Evolutionary conservation across 92 coral and sea anemone genomes (phyloP), one percentile per base, ranked within the genome.

Genomic region (Umimayanthus kanabou): DNA sequence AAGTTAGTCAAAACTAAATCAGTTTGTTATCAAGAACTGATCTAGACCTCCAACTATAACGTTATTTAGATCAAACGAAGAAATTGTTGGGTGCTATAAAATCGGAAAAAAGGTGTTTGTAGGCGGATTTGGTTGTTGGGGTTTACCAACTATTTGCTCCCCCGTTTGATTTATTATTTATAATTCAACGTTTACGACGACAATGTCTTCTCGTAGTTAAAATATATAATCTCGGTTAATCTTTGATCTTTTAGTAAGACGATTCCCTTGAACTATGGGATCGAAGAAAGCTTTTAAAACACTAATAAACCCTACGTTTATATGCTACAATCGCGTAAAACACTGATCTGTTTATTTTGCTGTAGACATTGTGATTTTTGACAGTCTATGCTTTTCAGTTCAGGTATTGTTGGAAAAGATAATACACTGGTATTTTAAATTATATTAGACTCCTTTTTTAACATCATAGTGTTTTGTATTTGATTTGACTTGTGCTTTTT

Each of bases 91-190:
- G 28, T 74, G 20, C 67, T 47, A 25, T 25, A 82, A 66, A 40
- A 80, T 81, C 40, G 22, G 70, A 37, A 42, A 83, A 69, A 29
- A 39, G 26, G 67, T 43, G 77, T 29, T 11, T 83, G 65, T 83
- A 70, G 42, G 87, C 78, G 87, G 78, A n/a, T 71, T 83, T 83
- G 78, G 39, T 26, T 13, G 53, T 83, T 28, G 15, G 71, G 67
- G 13, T 89, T 92, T 89, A 92, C 83, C 92, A 92, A 89, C 79
- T 87, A 85, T 86, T 92, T 88, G 81, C 95, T 85, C 80, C 90
- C 81, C 88, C 84, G 84, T 79, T 92, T 73, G 90, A 95, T 95
- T 73, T 82, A 95, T 93, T 91, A 95, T 95, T 95, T 91, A 95
- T 95, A 95, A 89, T 78, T 83, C 91, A 86, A 76, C 82, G 90